Evolutionary conservation across 2,797 vertebrate genomes (phyloP), one percentile per base, ranked within the genome.

Genomic region (Pteronotus mesoamericanus): DNA sequence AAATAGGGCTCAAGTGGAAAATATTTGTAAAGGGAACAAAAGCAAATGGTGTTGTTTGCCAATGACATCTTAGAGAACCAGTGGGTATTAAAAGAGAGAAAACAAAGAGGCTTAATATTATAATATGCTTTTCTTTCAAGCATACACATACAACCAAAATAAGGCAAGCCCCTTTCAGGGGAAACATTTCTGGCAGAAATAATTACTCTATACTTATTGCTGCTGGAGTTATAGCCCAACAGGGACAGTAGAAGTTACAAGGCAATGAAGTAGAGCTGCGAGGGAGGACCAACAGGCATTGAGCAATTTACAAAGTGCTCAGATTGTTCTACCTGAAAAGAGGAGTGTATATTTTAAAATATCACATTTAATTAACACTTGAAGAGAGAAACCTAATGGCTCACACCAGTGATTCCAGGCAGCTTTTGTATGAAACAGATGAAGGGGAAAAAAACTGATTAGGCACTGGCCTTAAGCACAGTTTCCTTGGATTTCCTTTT

Each of bases 171-270:
- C 24, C 55, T 79, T 94, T 55, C 34, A 79, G 84, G 85, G 46
- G 68, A 85, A 72, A 24, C 46, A 46, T 59, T 91, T 96, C 71
- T 53, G 68, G 92, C 72, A 95, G 94, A 97, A 96, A 97, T 97
- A 96, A 96, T 96, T 84, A 95, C 94, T 86, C 77, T 94, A 48
- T 94, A 96, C 85, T 97, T 98, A 95, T 74, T 97, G 69, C 96
- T 57, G 92, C 39, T 64, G 91, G 96, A 96, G 71, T 48, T 95
- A 93, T 89, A 89, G 89, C 48, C 88, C 79, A 48, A 84, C 71
- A 84, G 87, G 78, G 74, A 44, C n/a, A 74, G 74, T 3, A 19
- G 69, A 77, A 89, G 78, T 82, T 64, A 61, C 55, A 32, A 77
- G 29, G 57, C 66, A 77, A 77, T 32, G 66, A 71, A 66, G 48